Conservation (phyloP, 2,888 invertebrate genomes). For the Drosophila vallismaia region DNA sequence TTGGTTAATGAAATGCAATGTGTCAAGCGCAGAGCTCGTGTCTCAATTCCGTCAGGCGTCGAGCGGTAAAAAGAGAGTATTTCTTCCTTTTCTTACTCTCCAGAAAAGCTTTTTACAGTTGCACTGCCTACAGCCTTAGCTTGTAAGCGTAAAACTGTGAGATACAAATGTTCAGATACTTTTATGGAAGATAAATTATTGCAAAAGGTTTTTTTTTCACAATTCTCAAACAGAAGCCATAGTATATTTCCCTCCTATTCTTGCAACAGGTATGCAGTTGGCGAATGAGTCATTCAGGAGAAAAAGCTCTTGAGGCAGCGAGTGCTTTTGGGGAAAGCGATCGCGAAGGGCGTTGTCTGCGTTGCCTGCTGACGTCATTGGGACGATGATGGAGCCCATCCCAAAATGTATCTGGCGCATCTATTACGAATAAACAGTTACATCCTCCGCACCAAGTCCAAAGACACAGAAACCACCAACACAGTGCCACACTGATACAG, state of each 20-base stretch:
- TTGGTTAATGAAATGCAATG: conserved; percentile 75
- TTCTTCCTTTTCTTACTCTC: conserved; percentile 18
- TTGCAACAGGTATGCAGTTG: conserved; percentile 18
- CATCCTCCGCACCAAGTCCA: conserved; percentile 68
- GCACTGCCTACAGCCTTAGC: not conserved
- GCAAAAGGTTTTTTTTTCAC: not conserved
- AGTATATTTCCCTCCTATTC: not conserved
- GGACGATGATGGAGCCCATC: conserved; percentile 35
- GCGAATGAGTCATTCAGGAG: conserved; percentile 52
- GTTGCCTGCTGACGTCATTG: conserved; percentile 56
- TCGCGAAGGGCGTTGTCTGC: conserved; percentile 39
- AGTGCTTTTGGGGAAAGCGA: conserved; percentile 43
- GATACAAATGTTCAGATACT: not conserved
- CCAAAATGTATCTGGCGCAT: conserved; percentile 48
- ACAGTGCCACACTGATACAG: conserved; percentile 23
- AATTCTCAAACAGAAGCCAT: not conserved
- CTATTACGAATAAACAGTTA: conserved; percentile 66
- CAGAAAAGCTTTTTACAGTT: conserved; percentile 21
- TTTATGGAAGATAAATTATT: not conserved
- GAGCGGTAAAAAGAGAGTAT: conserved; percentile 6
- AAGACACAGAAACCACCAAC: conserved; percentile 21
- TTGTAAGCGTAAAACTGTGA: not conserved
- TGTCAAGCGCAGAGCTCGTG: conserved; percentile 58
- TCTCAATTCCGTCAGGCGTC: conserved; percentile 40
- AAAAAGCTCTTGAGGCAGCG: conserved; percentile 42